Evolutionary conservation across 2,888 invertebrate genomes (phyloP), one percentile per base, ranked within the genome.

Genomic region (Metellina segmentata): DNA sequence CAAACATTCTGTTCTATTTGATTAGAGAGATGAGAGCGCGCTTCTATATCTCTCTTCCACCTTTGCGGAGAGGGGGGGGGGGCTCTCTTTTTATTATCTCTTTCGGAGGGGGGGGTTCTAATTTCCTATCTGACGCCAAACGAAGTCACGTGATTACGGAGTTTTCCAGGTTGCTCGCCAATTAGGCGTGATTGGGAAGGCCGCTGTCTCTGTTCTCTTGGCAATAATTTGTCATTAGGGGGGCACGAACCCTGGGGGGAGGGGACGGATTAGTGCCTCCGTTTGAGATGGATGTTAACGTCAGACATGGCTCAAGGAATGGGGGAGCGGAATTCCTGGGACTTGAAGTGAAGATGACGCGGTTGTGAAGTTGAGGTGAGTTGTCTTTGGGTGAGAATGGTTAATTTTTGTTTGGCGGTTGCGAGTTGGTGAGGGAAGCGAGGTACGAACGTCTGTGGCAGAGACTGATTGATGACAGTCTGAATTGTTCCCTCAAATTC

Each of bases 1-100:
- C 91, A 92, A 92, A 92, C 91, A 85, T 79, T 79, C 91, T 88
- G 88, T 89, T 92, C 91, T 92, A 92, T 92, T 92, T 92, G 91
- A 92, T 92, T 92, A 92, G 91, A 92, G 90, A 87, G 91, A 91
- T 81, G 89, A 89, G 72, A 74, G 72, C 82, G 34, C 34, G 34
- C 34, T 34, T 34, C 34, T 34, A 34, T 34, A 34, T 34, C 81
- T 89, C 61, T 75, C 81, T 78, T 70, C 20, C 82, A 82, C 72
- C 85, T 90, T 74, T 61, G 61, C 5, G 11, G 61, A 61, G 70
- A 20, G 48, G 81, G 61, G 82, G 48, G 52, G 34, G 85, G 78
- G 11, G 20, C 34, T 69, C 72, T 91, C 83, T 91, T 91, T 91
- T 91, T 91, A 91, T 91, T 91, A 91, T 86, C 91, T 85, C 75